A percentile compares a stretch with the other conserved stretches of the same genome.
phyloP scores from a whole-genome alignment of 2,888 invertebrate species.

The Ennomos fuscantarius region DNA sequence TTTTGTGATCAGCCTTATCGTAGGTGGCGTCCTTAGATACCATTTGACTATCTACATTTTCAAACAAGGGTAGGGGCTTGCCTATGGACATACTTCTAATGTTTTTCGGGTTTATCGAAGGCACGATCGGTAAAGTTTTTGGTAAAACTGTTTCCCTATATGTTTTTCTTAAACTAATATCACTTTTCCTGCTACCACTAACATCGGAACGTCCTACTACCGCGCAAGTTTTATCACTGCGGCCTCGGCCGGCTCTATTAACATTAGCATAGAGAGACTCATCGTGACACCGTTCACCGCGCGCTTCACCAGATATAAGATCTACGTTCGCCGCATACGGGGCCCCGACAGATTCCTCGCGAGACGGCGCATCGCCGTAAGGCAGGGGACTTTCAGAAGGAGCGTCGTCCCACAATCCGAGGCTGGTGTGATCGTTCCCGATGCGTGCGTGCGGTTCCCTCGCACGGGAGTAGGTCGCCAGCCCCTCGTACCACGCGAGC shows the following conservation, averaged over 20 bases:
- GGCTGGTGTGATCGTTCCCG: slow-evolving; percentile 5
- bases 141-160: slow-evolving; percentile 53
- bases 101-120: slow-evolving; percentile 61
- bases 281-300: slow-evolving; percentile 12
- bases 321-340: neutral
- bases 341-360: neutral
- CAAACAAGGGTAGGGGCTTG: slow-evolving; percentile 34
- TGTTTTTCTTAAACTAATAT: slow-evolving; percentile 54
- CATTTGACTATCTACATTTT: slow-evolving; percentile 24
- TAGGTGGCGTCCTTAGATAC: slow-evolving; percentile 13
- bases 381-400: slow-evolving; percentile 1
- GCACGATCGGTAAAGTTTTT: slow-evolving; percentile 47
- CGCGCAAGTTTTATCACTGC: slow-evolving; percentile 32
- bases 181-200: slow-evolving; percentile 46
- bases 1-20: slow-evolving; percentile 11
- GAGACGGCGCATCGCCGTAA: neutral
- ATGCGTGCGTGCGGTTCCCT: slow-evolving; percentile 4
- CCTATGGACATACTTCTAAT: slow-evolving; percentile 66
- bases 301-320: slow-evolving; percentile 4
- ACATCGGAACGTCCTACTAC: slow-evolving; percentile 32
- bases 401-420: slow-evolving; percentile 1
- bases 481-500: slow-evolving; percentile 55
- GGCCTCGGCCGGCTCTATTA: slow-evolving; percentile 11
- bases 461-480: slow-evolving; percentile 41
- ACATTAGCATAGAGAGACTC: slow-evolving; percentile 20